Evolutionary conservation across 2,888 invertebrate species (phyloP).

Genomic region (Caenorhabditis afra): DNA sequence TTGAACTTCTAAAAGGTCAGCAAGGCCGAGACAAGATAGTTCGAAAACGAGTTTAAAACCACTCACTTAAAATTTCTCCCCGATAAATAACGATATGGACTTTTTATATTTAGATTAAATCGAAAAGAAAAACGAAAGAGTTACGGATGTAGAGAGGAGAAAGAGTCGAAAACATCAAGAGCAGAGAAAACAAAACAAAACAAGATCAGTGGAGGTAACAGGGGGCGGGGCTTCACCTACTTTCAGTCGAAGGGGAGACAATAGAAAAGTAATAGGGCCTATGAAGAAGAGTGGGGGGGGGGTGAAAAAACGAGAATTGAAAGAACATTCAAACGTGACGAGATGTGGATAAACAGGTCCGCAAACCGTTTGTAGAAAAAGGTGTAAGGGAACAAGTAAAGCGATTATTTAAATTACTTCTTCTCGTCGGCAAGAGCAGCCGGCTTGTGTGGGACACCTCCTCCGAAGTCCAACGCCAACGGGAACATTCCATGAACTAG

Average conservation of each 20-base stretch:
- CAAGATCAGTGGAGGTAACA: slow-evolving; percentile 44
- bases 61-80: background rate
- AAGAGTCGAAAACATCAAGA: too few species aligned
- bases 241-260: slow-evolving; percentile 2
- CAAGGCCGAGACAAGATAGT: background rate
- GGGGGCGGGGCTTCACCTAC: slow-evolving; percentile 5
- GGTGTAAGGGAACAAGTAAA: background rate
- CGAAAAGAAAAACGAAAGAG: background rate
- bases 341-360: too few species aligned
- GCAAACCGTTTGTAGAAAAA: too few species aligned
- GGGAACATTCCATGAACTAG: slow-evolving; percentile 63
- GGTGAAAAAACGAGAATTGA: slow-evolving; percentile 1
- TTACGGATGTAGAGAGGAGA: background rate
- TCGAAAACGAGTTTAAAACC: background rate
- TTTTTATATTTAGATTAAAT: background rate
- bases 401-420: too few species aligned
- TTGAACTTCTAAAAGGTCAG: background rate
- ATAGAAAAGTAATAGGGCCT: background rate
- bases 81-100: background rate
- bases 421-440: background rate
- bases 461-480: slow-evolving; percentile 64
- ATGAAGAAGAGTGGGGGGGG: background rate
- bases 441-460: slow-evolving; percentile 41
- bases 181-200: slow-evolving; percentile 17
- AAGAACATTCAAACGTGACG: too few species aligned